Base-by-base conservation (phyloP, 2,797 vertebrate genomes). In the Thunnus albacares region DNA sequence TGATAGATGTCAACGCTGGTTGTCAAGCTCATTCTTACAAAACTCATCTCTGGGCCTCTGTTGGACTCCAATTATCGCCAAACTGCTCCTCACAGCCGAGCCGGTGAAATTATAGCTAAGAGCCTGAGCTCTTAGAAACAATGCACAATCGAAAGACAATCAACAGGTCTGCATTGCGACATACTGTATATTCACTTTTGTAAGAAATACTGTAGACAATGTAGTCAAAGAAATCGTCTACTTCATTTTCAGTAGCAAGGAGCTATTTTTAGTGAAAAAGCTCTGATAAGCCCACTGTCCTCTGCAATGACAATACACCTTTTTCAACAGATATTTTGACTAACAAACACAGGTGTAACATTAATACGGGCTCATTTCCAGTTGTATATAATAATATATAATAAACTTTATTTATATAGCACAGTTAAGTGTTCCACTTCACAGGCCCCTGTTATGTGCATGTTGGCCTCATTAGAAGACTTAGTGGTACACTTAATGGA, bases 11-110 rank as follows among this genome's bases (percentile, higher is more conserved):
- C 22, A 51, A 43, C 9, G 5, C 79, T 59, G n/a, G 24, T n/a
- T 71, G 56, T 76, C 72, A 65, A 24, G n/a, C 35, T 60, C 13
- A 58, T 53, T 71, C 10, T 17, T 33, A 64, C 43, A 57, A 66
- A 70, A 51, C n/a, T 38, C n/a, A 38, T 73, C 38, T 49, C 52
- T 22, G 20, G 33, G 43, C 43, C 15, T 57, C n/a, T 0, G 13
- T 43, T 14, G 47, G 66, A 71, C 58, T 63, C 59, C 38, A 45
- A n/a, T 63, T 45, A 75, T 58, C 17, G 55, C 17, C 33, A 15
- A 6, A n/a, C 8, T 24, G 6, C 13, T 28, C 24, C 14, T 51
- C 24, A 52, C 41, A 62, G 28, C 3, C 26, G 1, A 3, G 9
- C 26, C 52, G 9, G 28, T 41, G 17, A 33, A 20, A 60, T 35